Conservation (phyloP, 1,140 invertebrate genomes). For the Venturia canescens region DNA sequence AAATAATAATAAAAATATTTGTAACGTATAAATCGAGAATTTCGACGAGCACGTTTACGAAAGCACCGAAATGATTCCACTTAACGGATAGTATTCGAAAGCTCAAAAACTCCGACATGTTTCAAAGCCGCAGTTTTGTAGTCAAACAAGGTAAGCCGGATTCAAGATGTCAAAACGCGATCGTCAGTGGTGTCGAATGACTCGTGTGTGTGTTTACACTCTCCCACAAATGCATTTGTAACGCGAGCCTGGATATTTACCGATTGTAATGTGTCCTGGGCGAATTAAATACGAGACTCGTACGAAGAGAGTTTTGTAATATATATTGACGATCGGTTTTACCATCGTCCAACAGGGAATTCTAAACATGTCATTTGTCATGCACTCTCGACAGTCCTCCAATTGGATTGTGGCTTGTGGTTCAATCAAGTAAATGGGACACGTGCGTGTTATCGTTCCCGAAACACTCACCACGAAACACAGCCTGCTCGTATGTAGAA, state of each 20-base stretch:
- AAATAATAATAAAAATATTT: no score
- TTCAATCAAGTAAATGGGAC: constrained; percentile 46
- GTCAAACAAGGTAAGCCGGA: no score
- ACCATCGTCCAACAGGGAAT: constrained; percentile 44
- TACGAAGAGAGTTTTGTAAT: neutral
- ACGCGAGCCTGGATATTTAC: neutral
- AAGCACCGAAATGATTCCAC: no score
- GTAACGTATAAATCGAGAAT: no score
- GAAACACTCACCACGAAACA: constrained; percentile 10
- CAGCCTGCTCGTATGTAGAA: neutral
- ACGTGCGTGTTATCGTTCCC: constrained; percentile 32
- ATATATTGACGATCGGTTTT: constrained; percentile 38
- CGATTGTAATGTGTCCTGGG: neutral
- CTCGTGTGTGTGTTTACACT: no score
- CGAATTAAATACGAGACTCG: constrained; percentile 6
- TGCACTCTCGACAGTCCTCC: constrained; percentile 44
- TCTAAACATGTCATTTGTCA: constrained; percentile 48
- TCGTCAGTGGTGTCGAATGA: no score
- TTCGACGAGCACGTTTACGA: no score
- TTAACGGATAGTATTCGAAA: no score
- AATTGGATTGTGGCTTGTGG: constrained; percentile 45
- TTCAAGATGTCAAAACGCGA: no score
- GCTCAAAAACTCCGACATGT: no score
- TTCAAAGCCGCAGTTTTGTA: no score
- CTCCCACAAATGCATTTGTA: neutral